phyloP scores from a whole-genome alignment of 1,140 invertebrate genomes.

The Teleopsis dalmanni region DNA sequence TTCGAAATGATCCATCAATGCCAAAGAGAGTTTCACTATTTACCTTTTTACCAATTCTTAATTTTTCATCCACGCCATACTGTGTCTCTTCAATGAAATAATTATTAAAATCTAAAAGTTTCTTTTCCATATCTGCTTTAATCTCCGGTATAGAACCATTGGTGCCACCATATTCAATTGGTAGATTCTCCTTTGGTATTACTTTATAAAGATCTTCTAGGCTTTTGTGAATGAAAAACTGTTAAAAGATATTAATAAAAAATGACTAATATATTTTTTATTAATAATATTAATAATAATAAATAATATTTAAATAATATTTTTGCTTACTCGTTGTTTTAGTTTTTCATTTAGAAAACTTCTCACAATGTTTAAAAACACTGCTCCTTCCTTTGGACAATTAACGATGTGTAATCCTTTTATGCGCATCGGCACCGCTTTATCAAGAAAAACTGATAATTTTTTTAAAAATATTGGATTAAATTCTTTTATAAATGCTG shows the following conservation, averaged over 20 bases:
- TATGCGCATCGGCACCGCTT: slow-evolving; percentile 45
- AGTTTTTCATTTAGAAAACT: slow-evolving; percentile 45
- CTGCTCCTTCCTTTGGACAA: slow-evolving; percentile 37
- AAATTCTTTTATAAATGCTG: slow-evolving; percentile 41
- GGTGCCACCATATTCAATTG: slow-evolving; percentile 48
- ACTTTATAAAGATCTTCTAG: slow-evolving; percentile 34
- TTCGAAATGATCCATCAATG: slow-evolving; percentile 52
- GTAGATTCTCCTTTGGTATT: slow-evolving; percentile 43
- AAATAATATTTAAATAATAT: not conserved
- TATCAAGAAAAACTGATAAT: slow-evolving; percentile 33
- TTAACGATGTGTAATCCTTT: slow-evolving; percentile 47
- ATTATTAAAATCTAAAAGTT: slow-evolving; percentile 42
- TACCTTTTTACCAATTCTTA: slow-evolving; percentile 46
- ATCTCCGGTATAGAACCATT: slow-evolving; percentile 45
- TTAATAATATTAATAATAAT: not conserved
- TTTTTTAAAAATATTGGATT: slow-evolving; percentile 44
- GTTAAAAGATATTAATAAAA: too few relatives aligned
- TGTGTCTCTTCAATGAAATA: slow-evolving; percentile 49
- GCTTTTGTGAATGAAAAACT: slow-evolving; percentile 19
- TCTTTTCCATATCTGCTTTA: slow-evolving; percentile 47
- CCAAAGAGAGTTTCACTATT: slow-evolving; percentile 49
- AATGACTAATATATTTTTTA: too few relatives aligned
- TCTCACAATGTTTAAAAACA: slow-evolving; percentile 36
- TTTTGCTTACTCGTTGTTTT: slow-evolving; percentile 37
- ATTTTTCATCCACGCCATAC: slow-evolving; percentile 50